phyloP scores from a whole-genome alignment of 2,888 invertebrate genomes.

The Folsomia candida region DNA sequence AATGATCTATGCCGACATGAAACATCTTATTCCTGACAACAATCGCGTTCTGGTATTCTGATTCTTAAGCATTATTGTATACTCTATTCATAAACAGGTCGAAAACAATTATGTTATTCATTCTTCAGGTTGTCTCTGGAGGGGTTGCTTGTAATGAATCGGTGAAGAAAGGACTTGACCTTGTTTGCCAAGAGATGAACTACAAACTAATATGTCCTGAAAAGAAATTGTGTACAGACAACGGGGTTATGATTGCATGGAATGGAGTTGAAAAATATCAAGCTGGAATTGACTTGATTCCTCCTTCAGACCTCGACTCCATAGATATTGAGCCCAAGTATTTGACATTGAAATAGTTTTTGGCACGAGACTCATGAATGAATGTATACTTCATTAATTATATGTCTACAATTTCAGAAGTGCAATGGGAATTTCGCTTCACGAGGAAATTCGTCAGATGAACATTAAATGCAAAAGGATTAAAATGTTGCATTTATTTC shows the following conservation, averaged over 20 bases:
- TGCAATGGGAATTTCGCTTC: conserved; percentile 64
- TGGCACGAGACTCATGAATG: not conserved
- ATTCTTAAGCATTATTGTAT: not conserved
- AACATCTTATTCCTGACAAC: conserved; percentile 61
- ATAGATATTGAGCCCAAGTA: conserved; percentile 62
- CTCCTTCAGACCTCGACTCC: conserved; percentile 60
- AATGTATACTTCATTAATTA: conserved; percentile 25
- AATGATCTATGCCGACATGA: conserved; percentile 67
- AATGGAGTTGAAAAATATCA: conserved; percentile 82
- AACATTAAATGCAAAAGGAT: conserved; percentile 61
- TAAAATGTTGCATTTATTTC: conserved; percentile 41
- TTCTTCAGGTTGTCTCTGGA: conserved; percentile 77
- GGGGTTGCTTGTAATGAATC: conserved; percentile 93
- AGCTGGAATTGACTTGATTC: conserved; percentile 56
- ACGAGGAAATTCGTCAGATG: conserved; percentile 60
- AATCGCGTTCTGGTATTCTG: conserved; percentile 41
- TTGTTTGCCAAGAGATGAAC: conserved; percentile 65
- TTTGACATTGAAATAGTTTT: too few species aligned
- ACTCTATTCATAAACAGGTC: too few species aligned
- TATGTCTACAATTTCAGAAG: conserved; percentile 53
- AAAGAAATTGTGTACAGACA: conserved; percentile 86
- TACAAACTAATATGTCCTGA: conserved; percentile 74
- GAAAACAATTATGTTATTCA: not conserved
- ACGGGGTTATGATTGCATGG: conserved; percentile 99
- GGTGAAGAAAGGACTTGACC: conserved; percentile 67